Base-by-base conservation (phyloP, 2,797 vertebrate genomes). In the Hyperoplus lanceolatus region DNA sequence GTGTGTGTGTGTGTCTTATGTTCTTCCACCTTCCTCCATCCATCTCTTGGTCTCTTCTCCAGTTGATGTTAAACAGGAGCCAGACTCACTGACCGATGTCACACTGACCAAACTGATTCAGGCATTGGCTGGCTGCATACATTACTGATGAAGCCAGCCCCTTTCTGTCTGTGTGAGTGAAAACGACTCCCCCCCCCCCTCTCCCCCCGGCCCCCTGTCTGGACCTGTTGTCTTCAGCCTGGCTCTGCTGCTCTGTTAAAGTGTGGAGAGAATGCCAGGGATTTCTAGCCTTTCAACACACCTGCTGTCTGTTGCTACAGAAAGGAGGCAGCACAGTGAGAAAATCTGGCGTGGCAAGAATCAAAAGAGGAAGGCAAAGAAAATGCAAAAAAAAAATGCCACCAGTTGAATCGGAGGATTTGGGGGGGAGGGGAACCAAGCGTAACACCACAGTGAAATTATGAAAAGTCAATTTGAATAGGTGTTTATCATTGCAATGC, bases 311-410 rank as follows among this genome's bases (percentile, higher is more conserved):
- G 78, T 46, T 77, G 62, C 70, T 73, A 36, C 50, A 83, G 64
- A 75, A 18, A 57, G 89, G 91, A 94, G 36, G 56, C 48, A 65
- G 63, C 55, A 56, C 66, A 14, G 56, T 67, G 60, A 18, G 59
- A 77, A 61, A 72, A 63, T 63, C 56, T 55, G 64, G 16, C 54
- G 21, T 41, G 67, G 51, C 8, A 36, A 60, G 60, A 79, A 69
- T 71, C 48, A 75, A 61, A 80, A 48, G 50, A 51, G 36, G 29
- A 29, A 49, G 53, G 68, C 15, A 57, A 56, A 67, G 70, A 45
- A 68, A 77, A 59, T 38, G 29, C 29, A 3, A 3, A 3, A 29
- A 29, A 36, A 74, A 60, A 73, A 77, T 43, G 12, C 63, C 65
- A 84, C 66, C 38, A 50, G 80, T 71, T 86, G 73, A 84, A 73